Percentiles rank a stretch among this genome's conserved stretches.
Evolutionary conservation across 2,113 vertebrate species (phyloP).

Genomic region (Melanerpes formicivorus): DNA sequence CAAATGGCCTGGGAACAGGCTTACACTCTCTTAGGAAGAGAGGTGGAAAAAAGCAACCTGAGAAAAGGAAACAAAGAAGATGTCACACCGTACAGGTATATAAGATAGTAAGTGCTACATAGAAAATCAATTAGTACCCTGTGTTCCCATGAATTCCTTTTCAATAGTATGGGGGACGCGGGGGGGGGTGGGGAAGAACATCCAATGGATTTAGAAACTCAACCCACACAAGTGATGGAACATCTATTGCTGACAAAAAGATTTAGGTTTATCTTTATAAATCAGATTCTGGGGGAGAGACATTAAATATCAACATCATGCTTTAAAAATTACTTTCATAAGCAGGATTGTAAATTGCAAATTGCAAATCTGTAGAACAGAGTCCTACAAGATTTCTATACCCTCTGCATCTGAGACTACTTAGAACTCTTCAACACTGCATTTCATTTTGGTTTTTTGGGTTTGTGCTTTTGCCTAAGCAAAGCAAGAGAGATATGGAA

Average conservation of each 20-base stretch:
- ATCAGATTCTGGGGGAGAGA: neutral
- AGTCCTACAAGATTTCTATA: neutral
- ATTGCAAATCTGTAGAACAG: neutral
- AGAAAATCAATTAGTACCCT: constrained; percentile 18
- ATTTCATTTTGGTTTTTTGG: neutral
- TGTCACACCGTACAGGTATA: neutral
- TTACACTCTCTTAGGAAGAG: neutral
- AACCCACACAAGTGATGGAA: neutral
- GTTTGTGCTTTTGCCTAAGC: neutral
- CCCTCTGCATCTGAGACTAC: neutral
- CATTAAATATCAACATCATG: neutral
- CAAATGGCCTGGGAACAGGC: neutral
- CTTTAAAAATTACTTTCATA: neutral
- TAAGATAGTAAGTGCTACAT: neutral
- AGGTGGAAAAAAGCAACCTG: neutral
- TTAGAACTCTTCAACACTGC: neutral
- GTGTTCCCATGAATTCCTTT: neutral
- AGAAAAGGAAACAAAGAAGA: neutral
- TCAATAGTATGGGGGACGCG: neutral
- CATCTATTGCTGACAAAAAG: neutral
- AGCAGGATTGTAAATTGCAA: neutral
- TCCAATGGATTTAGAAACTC: neutral
- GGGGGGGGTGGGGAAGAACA: neutral
- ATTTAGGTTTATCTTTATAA: neutral
- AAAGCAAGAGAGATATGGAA: neutral